Evolutionary conservation across 2,888 invertebrate species (phyloP), one percentile per base, ranked within the genome.

Genomic region (Tetramorium bicarinatum): DNA sequence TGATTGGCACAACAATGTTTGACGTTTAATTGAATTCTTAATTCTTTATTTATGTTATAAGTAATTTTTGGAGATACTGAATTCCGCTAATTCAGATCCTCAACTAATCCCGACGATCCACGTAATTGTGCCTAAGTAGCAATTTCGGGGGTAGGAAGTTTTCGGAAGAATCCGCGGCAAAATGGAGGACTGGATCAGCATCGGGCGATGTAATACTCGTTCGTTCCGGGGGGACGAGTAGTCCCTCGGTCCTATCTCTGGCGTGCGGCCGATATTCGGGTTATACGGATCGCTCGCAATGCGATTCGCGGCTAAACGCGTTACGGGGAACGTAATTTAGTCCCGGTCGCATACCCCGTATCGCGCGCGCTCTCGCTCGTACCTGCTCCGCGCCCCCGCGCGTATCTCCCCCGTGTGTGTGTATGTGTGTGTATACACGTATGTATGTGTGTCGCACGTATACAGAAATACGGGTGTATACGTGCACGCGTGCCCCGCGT

Each of bases 281-380:
- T 94, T 94, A 93, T 93, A 93, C 93, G 93, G 92, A 93, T 93
- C 93, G 93, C 91, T 92, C 92, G 92, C 92, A 93, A 93, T 93
- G 93, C 91, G 94, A 94, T 94, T 93, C 94, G 93, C 92, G 91
- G 93, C 93, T 94, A 94, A 94, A 94, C 92, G 93, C 92, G 93
- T 94, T 94, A 94, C 91, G 92, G 90, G 92, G 91, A 94, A 93
- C 93, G 93, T 93, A 94, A 94, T 94, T 94, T 93, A 93, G 92
- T 93, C 90, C 91, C 91, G 91, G 91, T 90, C 87, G 88, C 88
- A 91, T 89, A 88, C 87, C 86, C 89, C 88, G 87, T 90, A 89
- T 81, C 87, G 88, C 85, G 87, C 87, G 88, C 86, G 82, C 81
- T 77, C 86, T 74, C 84, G 76, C 82, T 87, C 79, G 77, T 75